Evolutionary conservation across 1,140 invertebrate genomes (phyloP), one percentile per base, ranked within the genome.

Genomic region (Musca domestica): DNA sequence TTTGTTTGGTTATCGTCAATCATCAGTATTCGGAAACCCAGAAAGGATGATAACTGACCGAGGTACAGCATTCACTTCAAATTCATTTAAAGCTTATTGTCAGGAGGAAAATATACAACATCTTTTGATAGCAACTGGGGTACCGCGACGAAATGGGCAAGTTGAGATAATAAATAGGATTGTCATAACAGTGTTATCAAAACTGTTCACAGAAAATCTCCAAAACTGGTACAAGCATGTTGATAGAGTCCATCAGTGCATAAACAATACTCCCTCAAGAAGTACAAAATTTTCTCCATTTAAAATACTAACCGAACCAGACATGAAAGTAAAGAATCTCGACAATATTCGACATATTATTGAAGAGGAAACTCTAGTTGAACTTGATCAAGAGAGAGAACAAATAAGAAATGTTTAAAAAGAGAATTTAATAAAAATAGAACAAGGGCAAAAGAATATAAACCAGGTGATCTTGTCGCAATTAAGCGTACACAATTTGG

Each of bases 1-100:
- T 84, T 83, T 72, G 69, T 73, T 1, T 82, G 76, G 74, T 14
- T 84, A 20, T 82, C 78, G 66, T 72, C 80, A 2, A 72, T 74
- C 7, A 81, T 77, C 71, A 61, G 49, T 34, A 1, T 75, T 74
- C 69, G 72, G 76, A 64, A 74, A 73, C 68, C 75, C 73, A 47
- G 22, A n/a, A 12, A 6, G 64, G 9, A 46, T 71, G 9, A 73
- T 83, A 1, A 72, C 74, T 0, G 79, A 82, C 47, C 27, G 76
- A 41, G 75, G 74, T 3, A 74, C 81, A 6, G 81, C 82, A 0
- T 83, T 83, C 63, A 83, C 80, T 0, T 64, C 74, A 41, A 41
- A 67, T 14, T 70, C 71, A 15, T 78, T 76, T 67, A 17, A 67
- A 68, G 46, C 74, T 1, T 77, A 74, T 68, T 79, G 75, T 63